phyloP scores from a whole-genome alignment of 2,888 invertebrate genomes.

The Embidobia sp. region DNA sequence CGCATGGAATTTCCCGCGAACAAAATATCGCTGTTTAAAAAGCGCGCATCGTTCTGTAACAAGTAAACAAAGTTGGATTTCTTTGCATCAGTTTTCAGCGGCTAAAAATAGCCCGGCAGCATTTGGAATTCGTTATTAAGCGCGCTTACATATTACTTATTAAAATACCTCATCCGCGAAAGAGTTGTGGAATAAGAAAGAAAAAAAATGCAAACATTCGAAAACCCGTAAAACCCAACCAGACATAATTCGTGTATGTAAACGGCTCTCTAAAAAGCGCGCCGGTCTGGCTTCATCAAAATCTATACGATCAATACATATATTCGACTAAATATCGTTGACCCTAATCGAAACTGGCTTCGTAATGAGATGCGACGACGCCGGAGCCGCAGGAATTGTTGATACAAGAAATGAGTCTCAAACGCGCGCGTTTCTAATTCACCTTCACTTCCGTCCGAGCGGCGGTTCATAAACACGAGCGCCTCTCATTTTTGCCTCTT shows the following conservation, averaged over 20 bases:
- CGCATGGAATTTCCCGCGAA: slow-evolving; percentile 10
- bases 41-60: no score
- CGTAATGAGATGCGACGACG: slow-evolving; percentile 58
- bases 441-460: slow-evolving; percentile 36
- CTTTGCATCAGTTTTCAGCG: no score
- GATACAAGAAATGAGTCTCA: slow-evolving; percentile 32
- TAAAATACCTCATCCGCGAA: no score
- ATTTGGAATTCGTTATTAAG: no score
- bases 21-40: slow-evolving; percentile 3
- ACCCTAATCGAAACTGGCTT: slow-evolving; percentile 60
- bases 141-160: no score
- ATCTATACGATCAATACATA: slow-evolving; percentile 43
- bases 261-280: no score
- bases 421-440: slow-evolving; percentile 31
- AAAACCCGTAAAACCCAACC: no score
- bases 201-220: no score
- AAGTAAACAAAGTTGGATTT: no score
- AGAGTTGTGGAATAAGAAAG: no score
- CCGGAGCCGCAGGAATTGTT: slow-evolving; percentile 29
- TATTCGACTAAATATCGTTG: slow-evolving; percentile 42
- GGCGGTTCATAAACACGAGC: slow-evolving; percentile 15
- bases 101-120: no score
- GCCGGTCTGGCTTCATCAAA: slow-evolving; percentile 35
- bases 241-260: no score
- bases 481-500: not conserved